These are phyloP conservation scores for Isoperla grammatica DNA, from an alignment of 2,888 invertebrate genomes.

Conservation along the genomic window DNA sequence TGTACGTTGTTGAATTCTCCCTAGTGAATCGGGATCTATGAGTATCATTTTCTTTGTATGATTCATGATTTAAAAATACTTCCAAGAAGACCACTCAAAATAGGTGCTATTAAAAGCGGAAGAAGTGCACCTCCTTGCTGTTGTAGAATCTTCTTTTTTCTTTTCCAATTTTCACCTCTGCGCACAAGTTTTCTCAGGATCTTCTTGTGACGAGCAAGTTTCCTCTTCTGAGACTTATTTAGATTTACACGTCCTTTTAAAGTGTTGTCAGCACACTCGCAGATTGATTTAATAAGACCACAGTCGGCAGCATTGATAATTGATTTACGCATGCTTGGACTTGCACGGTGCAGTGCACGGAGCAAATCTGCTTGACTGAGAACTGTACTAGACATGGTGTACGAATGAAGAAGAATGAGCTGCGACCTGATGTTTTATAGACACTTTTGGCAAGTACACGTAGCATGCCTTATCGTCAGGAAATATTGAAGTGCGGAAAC, in stretches of 20 bases:
- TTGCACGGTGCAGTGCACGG: no score
- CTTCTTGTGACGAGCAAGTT: not conserved
- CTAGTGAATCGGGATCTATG: not conserved
- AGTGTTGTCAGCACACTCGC: not conserved
- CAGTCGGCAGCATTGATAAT: not conserved
- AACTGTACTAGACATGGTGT: not conserved
- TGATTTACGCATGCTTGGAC: not conserved
- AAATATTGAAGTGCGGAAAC: not conserved
- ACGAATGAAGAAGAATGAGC: not conserved
- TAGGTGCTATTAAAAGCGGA: not conserved
- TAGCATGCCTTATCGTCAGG: slow-evolving; percentile 21
- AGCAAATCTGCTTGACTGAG: no score
- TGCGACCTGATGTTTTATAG: slow-evolving; percentile 26
- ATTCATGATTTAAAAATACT: not conserved
- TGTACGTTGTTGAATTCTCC: not conserved
- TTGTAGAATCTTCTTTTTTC: not conserved
- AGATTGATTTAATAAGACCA: not conserved
- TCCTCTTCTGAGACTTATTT: not conserved
- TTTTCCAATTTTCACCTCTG: not conserved
- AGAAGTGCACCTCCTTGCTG: not conserved
- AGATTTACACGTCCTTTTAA: no score
- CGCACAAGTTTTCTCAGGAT: not conserved
- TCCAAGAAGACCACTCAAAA: not conserved
- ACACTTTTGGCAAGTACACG: slow-evolving; percentile 8
- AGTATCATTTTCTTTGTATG: not conserved